Evolutionary conservation across 2,888 invertebrate species (phyloP).

Genomic region (Schizaphis graminum): DNA sequence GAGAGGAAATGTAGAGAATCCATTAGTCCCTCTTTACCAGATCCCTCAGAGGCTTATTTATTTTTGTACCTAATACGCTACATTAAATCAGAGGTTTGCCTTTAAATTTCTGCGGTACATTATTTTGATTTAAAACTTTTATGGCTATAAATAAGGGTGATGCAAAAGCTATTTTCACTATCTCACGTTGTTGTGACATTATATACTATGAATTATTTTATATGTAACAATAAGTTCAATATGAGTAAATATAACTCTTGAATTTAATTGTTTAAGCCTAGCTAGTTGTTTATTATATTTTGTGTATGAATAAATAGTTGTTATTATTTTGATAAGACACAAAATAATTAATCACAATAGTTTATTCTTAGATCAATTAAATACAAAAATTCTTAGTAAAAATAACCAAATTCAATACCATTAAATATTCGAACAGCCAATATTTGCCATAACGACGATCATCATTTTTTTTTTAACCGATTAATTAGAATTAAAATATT

Average conservation of each 20-base stretch:
- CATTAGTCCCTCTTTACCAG: slow-evolving; percentile 29
- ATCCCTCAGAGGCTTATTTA: slow-evolving; percentile 40
- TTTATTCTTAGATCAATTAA: neutral
- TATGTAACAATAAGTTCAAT: neutral
- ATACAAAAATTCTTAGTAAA: neutral
- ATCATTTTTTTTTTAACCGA: neutral
- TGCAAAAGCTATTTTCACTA: neutral
- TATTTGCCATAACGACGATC: neutral
- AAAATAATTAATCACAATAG: neutral
- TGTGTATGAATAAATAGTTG: neutral
- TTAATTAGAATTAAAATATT: neutral
- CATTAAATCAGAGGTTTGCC: slow-evolving; percentile 14
- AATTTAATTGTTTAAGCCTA: neutral
- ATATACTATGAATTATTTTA: neutral
- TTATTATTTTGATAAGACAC: neutral
- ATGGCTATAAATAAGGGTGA: neutral
- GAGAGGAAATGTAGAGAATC: neutral
- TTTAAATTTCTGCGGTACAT: neutral
- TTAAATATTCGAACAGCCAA: neutral
- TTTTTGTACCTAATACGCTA: slow-evolving; percentile 36
- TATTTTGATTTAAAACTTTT: slow-evolving; percentile 38
- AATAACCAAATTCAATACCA: neutral
- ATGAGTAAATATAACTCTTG: neutral
- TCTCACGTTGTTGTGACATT: neutral
- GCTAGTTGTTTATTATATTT: neutral